Evolutionary conservation across 2,888 invertebrate genomes (phyloP).

Genomic region (Vannuccia rotundouncinata): DNA sequence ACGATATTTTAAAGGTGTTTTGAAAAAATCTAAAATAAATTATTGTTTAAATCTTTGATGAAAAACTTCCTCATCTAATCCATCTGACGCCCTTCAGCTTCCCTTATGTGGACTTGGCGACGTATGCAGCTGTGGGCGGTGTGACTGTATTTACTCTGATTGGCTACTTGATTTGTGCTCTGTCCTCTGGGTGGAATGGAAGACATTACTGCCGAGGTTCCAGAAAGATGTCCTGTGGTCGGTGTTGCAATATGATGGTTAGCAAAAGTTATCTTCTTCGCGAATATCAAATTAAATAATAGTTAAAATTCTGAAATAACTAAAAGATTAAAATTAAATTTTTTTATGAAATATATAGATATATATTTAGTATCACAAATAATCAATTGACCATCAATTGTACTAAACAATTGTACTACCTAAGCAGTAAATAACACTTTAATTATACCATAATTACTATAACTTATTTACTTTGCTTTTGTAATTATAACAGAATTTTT

Average conservation of each 20-base stretch:
- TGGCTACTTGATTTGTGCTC: conserved; percentile 18
- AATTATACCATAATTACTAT: neutral
- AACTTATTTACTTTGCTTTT: neutral
- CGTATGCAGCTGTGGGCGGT: conserved; percentile 22
- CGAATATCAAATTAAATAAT: neutral
- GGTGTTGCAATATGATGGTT: conserved; percentile 19
- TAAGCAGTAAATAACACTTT: no score
- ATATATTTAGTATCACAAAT: no score
- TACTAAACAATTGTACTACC: no score
- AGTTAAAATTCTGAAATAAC: neutral
- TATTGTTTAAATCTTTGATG: no score
- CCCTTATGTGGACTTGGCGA: conserved; percentile 27
- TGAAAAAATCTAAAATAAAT: no score
- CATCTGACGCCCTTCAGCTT: no score
- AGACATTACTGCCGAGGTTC: neutral
- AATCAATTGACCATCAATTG: no score
- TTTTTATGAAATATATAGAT: no score
- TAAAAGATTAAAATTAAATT: no score
- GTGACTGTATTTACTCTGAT: conserved; percentile 7
- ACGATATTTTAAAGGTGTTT: no score
- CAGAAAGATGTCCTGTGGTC: conserved; percentile 14
- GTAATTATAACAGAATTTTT: neutral
- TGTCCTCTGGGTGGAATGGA: conserved; percentile 11
- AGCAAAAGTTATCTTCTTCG: neutral
- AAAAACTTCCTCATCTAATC: no score